Conservation (phyloP, 2,888 invertebrate species). For the Holacanthella duospinosa region DNA sequence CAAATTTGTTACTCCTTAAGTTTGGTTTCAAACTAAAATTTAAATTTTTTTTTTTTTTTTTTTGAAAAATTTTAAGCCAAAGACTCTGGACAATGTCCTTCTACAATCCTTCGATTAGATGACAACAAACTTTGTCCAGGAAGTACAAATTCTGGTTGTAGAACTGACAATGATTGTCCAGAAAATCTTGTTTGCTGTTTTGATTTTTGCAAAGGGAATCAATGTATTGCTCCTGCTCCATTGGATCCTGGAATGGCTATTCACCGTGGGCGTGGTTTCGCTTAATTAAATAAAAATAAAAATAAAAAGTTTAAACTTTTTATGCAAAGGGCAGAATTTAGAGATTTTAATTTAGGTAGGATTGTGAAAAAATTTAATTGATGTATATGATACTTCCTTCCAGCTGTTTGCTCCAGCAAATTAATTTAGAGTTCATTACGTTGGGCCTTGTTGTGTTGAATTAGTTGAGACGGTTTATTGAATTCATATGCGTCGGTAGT, state of each 20-base stretch:
- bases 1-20: neutral
- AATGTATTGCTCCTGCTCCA: slow-evolving; percentile 27
- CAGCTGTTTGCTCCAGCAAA: too few species aligned
- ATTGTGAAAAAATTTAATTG: neutral
- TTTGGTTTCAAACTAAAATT: neutral
- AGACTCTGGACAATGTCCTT: slow-evolving; percentile 29
- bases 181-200: slow-evolving; percentile 32
- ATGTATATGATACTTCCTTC: too few species aligned
- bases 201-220: slow-evolving; percentile 30
- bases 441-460: too few species aligned
- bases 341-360: neutral
- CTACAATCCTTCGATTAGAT: slow-evolving; percentile 22
- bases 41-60: neutral
- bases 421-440: too few species aligned
- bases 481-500: too few species aligned
- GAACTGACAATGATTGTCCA: slow-evolving; percentile 29
- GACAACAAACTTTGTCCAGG: slow-evolving; percentile 20
- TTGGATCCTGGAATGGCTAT: slow-evolving; percentile 19
- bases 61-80: slow-evolving; percentile 29
- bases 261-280: slow-evolving; percentile 26
- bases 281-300: slow-evolving; percentile 10
- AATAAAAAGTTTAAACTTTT: neutral
- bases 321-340: neutral
- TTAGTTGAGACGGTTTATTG: too few species aligned
- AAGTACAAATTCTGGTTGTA: slow-evolving; percentile 13